A percentile compares a stretch with the other conserved stretches of the same genome.
phyloP scores from a whole-genome alignment of 2,113 vertebrate genomes.

The Pristiophorus japonicus region DNA sequence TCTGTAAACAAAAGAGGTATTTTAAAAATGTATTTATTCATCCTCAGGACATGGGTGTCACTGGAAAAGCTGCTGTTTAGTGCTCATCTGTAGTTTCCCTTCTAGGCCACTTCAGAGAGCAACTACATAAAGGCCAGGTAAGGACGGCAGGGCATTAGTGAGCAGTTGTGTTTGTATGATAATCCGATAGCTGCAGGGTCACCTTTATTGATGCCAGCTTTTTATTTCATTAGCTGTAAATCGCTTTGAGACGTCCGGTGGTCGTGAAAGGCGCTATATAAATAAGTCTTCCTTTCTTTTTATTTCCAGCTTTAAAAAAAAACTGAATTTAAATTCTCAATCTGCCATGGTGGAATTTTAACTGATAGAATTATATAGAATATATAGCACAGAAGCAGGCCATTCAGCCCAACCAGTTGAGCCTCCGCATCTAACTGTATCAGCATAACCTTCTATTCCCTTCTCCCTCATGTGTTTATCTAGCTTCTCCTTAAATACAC shows the following conservation, averaged over 20 bases:
- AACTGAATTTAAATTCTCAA: background rate
- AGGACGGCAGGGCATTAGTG: background rate
- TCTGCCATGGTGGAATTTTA: background rate
- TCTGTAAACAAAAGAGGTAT: background rate
- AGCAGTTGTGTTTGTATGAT: background rate
- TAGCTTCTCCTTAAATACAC: too few species aligned
- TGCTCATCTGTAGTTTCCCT: background rate
- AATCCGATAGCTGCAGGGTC: background rate
- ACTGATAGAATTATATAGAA: background rate
- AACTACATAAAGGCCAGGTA: background rate
- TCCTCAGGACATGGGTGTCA: background rate
- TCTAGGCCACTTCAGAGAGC: background rate
- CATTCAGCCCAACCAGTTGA: too few species aligned
- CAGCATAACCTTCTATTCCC: too few species aligned
- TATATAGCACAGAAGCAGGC: too few species aligned
- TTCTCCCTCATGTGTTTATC: too few species aligned
- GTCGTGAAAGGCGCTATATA: too few species aligned
- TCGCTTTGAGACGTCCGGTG: too few species aligned
- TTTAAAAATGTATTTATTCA: background rate
- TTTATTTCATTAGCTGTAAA: too few species aligned
- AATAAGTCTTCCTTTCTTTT: too few species aligned
- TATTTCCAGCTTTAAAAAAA: background rate
- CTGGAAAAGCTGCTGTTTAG: background rate
- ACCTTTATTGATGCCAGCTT: background rate
- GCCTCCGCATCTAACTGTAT: too few species aligned